Evolutionary conservation across 2,113 vertebrate species (phyloP).

Genomic region (Poicephalus meyeri): DNA sequence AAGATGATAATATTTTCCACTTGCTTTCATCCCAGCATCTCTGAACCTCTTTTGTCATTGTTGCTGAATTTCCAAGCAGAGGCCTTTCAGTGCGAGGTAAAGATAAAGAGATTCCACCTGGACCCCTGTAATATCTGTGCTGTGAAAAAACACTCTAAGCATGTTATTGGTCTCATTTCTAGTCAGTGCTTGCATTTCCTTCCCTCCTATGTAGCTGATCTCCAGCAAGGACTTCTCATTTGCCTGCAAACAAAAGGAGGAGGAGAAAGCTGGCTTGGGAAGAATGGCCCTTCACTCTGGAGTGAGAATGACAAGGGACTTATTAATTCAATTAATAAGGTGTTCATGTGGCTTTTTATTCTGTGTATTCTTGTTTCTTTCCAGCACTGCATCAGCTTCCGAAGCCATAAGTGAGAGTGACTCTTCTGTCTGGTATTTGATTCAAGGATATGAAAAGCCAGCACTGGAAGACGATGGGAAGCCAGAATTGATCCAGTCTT

Average conservation of each 20-base stretch:
- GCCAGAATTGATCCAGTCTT: not conserved
- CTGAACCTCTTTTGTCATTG: not conserved
- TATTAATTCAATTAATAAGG: not conserved
- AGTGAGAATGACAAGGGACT: not conserved
- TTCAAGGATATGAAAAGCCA: slow-evolving; percentile 42
- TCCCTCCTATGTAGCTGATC: not conserved
- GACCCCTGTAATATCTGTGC: not conserved
- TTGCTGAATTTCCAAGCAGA: not conserved
- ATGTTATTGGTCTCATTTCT: not conserved
- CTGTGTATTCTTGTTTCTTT: not conserved
- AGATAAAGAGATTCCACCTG: not conserved
- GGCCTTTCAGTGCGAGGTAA: not conserved
- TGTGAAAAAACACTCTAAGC: not conserved
- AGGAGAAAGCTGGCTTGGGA: not conserved
- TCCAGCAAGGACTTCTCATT: not conserved
- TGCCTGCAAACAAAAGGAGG: not conserved
- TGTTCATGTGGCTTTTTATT: not conserved
- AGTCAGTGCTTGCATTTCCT: not conserved
- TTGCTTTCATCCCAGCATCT: not conserved
- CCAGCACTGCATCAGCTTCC: not conserved
- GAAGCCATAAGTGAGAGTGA: slow-evolving; percentile 20
- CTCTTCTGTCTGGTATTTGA: not conserved
- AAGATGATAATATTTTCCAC: not conserved
- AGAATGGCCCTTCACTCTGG: not conserved
- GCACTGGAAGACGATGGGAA: slow-evolving; percentile 22